These are phyloP conservation scores for Xylophagus ater DNA, from an alignment of 2,888 invertebrate genomes.

Conservation along the genomic window DNA sequence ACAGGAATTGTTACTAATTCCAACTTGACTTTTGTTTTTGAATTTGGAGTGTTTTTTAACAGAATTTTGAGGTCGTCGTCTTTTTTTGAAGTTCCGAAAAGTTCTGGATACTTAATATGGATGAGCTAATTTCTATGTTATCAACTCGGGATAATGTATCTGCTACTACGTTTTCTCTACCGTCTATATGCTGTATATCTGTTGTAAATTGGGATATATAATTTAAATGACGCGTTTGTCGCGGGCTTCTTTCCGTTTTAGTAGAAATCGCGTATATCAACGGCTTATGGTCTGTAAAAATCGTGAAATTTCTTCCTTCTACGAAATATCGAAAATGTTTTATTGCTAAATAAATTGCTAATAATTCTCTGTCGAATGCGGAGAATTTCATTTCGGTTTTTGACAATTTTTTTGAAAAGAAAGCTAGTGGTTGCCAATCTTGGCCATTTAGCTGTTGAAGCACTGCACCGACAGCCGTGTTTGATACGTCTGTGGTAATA, in stretches of 20 bases:
- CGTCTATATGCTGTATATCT: not conserved
- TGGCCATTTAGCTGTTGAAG: no score
- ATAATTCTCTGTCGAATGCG: slow-evolving; percentile 27
- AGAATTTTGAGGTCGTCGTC: not conserved
- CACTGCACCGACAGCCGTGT: no score
- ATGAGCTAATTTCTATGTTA: not conserved
- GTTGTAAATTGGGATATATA: not conserved
- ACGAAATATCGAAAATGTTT: not conserved
- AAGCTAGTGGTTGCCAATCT: no score
- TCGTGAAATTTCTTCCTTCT: not conserved
- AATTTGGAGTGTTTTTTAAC: not conserved
- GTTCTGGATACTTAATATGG: not conserved
- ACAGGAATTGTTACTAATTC: no score
- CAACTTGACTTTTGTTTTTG: not conserved
- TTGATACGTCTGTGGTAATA: no score
- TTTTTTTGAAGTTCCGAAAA: not conserved
- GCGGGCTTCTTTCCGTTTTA: not conserved
- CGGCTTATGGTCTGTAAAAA: not conserved
- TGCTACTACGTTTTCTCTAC: not conserved
- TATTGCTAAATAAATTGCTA: not conserved
- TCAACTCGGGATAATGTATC: not conserved
- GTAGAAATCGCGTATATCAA: not conserved
- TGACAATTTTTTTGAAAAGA: slow-evolving; percentile 27
- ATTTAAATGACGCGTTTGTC: no score
- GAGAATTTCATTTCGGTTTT: slow-evolving; percentile 25